These are phyloP conservation scores for Ataeniobius toweri DNA, from an alignment of 2,797 vertebrate species.

Conservation along the genomic window DNA sequence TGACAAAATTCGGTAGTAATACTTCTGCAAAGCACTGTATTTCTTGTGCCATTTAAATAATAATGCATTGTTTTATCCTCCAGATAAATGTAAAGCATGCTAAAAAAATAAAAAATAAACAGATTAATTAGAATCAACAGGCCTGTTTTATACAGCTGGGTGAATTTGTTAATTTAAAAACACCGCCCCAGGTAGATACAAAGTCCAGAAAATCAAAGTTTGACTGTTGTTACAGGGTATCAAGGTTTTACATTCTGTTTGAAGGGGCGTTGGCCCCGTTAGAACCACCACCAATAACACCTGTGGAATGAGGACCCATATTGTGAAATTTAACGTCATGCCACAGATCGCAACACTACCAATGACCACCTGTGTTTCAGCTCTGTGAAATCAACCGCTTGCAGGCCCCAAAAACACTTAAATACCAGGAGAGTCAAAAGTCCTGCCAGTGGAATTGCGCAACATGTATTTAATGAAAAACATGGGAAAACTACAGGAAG, in stretches of 20 bases:
- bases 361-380: neutral
- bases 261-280: slow-evolving; percentile 67
- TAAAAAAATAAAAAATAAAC: neutral
- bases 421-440: neutral
- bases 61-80: neutral
- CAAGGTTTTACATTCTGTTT: slow-evolving; percentile 22
- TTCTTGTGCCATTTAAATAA: neutral
- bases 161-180: neutral
- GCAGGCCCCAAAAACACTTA: neutral
- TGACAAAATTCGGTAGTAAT: neutral
- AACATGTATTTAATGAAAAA: slow-evolving; percentile 34
- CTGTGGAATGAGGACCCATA: slow-evolving; percentile 36
- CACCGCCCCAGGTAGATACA: neutral
- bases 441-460: slow-evolving; percentile 30
- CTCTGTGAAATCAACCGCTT: neutral
- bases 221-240: neutral
- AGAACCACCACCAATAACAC: slow-evolving; percentile 41
- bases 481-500: slow-evolving; percentile 27
- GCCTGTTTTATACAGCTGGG: neutral
- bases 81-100: neutral
- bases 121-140: neutral
- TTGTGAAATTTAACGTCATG: slow-evolving; percentile 37
- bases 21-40: neutral
- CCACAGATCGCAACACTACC: neutral
- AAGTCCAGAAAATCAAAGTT: neutral